Percentiles rank a stretch among this genome's conserved stretches.
phyloP scores from a whole-genome alignment of 92 coral and sea anemone genomes.

The Paragorgia papillata region DNA sequence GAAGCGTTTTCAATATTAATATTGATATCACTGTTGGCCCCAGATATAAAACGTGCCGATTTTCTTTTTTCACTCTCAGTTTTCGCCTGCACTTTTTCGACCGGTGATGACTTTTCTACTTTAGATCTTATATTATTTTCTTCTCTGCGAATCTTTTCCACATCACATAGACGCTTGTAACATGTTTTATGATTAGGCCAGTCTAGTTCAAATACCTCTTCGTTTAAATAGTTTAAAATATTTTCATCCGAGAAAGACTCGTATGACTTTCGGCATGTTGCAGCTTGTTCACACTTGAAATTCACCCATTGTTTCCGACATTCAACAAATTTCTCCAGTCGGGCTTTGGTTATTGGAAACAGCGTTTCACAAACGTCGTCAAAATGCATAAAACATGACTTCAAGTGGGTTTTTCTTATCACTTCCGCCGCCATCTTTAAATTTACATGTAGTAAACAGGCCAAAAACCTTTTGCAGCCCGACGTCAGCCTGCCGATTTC shows the following conservation, averaged over 20 bases:
- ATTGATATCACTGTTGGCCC: too few relatives aligned
- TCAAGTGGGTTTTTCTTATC: background rate
- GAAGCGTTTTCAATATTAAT: conserved; percentile 6
- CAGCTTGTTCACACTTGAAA: conserved; percentile 38
- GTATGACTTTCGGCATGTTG: conserved; percentile 25
- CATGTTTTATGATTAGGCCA: conserved; percentile 40
- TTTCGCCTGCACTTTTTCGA: background rate
- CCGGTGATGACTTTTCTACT: conserved; percentile 7
- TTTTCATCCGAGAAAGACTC: conserved; percentile 34
- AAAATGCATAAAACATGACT: background rate
- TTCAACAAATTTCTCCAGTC: conserved; percentile 31
- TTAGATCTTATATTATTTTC: conserved; percentile 19
- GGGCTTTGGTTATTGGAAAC: conserved; percentile 28
- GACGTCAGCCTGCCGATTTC: conserved; percentile 12
- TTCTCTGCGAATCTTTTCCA: conserved; percentile 33
- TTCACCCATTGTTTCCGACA: conserved; percentile 40
- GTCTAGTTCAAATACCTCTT: conserved; percentile 33
- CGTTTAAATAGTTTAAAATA: conserved; percentile 9
- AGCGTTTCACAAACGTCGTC: conserved; percentile 5
- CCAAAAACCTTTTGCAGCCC: too few relatives aligned
- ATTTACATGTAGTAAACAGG: too few relatives aligned
- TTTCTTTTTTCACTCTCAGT: too few relatives aligned
- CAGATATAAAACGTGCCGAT: conserved; percentile 24
- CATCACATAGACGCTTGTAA: conserved; percentile 41
- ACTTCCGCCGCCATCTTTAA: too few relatives aligned